Evolutionary conservation across 2,888 invertebrate species (phyloP), one percentile per base, ranked within the genome.

Genomic region (Melitaea athalia): DNA sequence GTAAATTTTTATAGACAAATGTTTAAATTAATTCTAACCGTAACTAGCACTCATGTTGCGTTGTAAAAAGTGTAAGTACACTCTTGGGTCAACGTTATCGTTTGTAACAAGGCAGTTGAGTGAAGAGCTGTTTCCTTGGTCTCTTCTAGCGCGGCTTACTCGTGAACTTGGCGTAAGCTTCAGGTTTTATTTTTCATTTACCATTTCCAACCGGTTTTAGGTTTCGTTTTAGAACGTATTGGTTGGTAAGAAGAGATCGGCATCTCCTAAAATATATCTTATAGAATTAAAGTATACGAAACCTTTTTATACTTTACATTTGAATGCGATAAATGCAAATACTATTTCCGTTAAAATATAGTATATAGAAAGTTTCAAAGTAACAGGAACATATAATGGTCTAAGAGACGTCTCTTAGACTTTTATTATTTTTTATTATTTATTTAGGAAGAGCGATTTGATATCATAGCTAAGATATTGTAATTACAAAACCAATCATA

Each of bases 131-230:
- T 71, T 64, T 70, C 71, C 73, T 65, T 49, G 53, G 60, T 52
- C 68, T 67, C 66, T 69, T 71, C 72, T 72, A 52, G 69, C 69
- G 61, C 70, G 74, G 74, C 76, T 78, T 76, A 75, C 76, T 72
- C 70, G 67, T 63, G 68, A 74, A 74, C 72, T 72, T 72, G 67
- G 72, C 70, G 67, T 70, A 76, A 74, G 72, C 73, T 64, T 67
- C 61, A 63, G 76, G 80, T 86, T 86, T 86, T 85, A 85, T 85
- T 86, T 86, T 85, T 83, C 81, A 79, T 85, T 83, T 81, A 79
- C 77, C 73, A 79, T 79, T 78, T 79, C 76, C 78, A 77, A 77
- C 74, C 73, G 77, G 79, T 80, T 84, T 84, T 82, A 72, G 72
- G 78, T 76, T 72, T 74, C 72, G 47, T 50, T 68, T 49, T 53